Evolutionary conservation across 2,888 invertebrate genomes (phyloP).

Genomic region (Scaptodrosophila latifasciaeformis): DNA sequence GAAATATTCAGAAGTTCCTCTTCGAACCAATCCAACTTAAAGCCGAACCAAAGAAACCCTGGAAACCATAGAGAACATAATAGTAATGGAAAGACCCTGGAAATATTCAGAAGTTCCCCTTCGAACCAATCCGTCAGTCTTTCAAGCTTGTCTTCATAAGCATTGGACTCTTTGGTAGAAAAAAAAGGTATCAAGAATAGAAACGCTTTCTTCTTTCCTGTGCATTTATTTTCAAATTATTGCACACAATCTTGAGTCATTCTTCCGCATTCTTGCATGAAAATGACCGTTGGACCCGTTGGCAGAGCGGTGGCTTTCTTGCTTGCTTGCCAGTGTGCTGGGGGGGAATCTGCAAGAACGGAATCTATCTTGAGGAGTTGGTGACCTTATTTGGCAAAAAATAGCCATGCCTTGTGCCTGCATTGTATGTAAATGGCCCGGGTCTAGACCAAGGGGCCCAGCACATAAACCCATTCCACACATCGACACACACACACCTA

Average conservation of each 20-base stretch:
- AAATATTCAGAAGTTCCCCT: no score
- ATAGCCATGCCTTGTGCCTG: conserved; percentile 42
- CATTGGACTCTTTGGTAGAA: no score
- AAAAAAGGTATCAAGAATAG: no score
- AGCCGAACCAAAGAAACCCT: no score
- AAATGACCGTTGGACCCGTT: conserved; percentile 64
- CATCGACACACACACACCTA: conserved; percentile 16
- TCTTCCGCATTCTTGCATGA: conserved; percentile 70
- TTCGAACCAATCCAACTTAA: no score
- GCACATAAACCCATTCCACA: neutral
- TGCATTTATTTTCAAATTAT: conserved; percentile 71
- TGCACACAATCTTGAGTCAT: conserved; percentile 67
- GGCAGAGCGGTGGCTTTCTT: conserved; percentile 7
- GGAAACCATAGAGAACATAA: no score
- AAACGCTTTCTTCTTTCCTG: conserved; percentile 51
- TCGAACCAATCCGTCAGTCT: no score
- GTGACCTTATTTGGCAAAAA: conserved; percentile 56
- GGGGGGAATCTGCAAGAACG: conserved; percentile 2
- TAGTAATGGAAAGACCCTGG: no score
- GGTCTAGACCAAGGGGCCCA: neutral
- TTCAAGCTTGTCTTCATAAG: no score
- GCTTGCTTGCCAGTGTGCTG: conserved; percentile 10
- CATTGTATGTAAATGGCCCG: conserved; percentile 53
- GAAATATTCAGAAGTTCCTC: no score
- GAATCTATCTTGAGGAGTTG: conserved; percentile 21